phyloP scores from a whole-genome alignment of 2,888 invertebrate species.

The Agelastica alni region DNA sequence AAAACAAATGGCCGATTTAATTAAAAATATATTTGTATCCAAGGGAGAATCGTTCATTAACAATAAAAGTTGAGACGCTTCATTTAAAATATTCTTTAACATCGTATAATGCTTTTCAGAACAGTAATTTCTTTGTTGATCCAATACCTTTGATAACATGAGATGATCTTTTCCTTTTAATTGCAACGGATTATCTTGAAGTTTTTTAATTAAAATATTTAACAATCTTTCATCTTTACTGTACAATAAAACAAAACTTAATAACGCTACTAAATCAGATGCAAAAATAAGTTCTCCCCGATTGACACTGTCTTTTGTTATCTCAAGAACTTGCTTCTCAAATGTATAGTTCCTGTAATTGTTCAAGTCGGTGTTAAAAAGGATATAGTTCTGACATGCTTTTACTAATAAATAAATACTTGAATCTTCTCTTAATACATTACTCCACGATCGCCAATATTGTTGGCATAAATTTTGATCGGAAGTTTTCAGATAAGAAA shows the following conservation, averaged over 20 bases:
- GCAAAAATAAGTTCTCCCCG: slow-evolving; percentile 53
- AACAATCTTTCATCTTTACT: slow-evolving; percentile 17
- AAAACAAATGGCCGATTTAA: slow-evolving; percentile 48
- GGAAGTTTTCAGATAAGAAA: slow-evolving; percentile 58
- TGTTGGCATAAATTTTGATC: slow-evolving; percentile 55
- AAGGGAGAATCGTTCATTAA: slow-evolving; percentile 11
- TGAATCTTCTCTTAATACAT: slow-evolving; percentile 45
- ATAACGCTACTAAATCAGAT: slow-evolving; percentile 48
- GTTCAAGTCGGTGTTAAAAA: slow-evolving; percentile 60
- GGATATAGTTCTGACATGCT: slow-evolving; percentile 60
- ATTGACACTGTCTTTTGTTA: slow-evolving; percentile 51
- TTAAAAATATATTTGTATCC: slow-evolving; percentile 23
- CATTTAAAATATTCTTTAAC: slow-evolving; percentile 30
- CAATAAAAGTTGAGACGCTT: slow-evolving; percentile 27
- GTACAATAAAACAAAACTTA: slow-evolving; percentile 31
- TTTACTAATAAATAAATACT: slow-evolving; percentile 50
- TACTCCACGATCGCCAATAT: slow-evolving; percentile 58
- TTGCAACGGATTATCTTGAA: slow-evolving; percentile 24
- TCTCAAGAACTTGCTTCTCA: slow-evolving; percentile 55
- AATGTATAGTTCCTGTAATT: slow-evolving; percentile 59
- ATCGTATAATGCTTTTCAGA: slow-evolving; percentile 23
- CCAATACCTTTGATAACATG: slow-evolving; percentile 26
- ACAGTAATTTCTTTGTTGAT: slow-evolving; percentile 9
- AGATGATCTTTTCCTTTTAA: slow-evolving; percentile 25
- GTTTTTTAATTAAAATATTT: slow-evolving; percentile 45